Evolutionary conservation across 2,113 vertebrate genomes (phyloP).

Genomic region (Cebidichthys violaceus): DNA sequence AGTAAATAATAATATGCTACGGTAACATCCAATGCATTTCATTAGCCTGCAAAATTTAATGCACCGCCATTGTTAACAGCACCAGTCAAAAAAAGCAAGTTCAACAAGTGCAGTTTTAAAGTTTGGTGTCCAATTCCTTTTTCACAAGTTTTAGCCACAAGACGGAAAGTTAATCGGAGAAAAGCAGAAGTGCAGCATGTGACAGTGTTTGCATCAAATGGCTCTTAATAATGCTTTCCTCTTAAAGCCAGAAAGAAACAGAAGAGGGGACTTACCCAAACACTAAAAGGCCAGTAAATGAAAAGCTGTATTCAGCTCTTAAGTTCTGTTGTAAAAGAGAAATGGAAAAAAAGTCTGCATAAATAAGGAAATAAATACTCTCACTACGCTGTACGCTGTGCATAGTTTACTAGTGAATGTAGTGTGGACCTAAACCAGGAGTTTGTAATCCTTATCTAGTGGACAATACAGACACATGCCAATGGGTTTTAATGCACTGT

Average conservation of each 20-base stretch:
- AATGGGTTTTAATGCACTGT: constrained; percentile 34
- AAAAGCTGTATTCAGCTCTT: constrained; percentile 15
- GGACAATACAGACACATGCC: constrained; percentile 24
- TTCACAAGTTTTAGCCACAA: constrained; percentile 50
- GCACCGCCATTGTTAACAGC: constrained; percentile 13
- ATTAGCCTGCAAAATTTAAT: constrained; percentile 31
- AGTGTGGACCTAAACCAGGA: constrained; percentile 67
- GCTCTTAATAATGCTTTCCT: background rate
- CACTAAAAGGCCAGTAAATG: background rate
- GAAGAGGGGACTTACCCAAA: background rate
- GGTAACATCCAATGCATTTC: background rate
- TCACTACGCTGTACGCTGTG: constrained; percentile 44
- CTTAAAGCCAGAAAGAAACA: background rate
- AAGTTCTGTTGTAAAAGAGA: constrained; percentile 38
- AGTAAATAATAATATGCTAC: constrained; percentile 27
- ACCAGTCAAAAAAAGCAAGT: constrained; percentile 28
- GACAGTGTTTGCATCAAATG: constrained; percentile 38
- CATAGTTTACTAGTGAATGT: constrained; percentile 63
- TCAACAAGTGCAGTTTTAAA: constrained; percentile 13
- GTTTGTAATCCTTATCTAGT: constrained; percentile 25
- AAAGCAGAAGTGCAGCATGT: constrained; percentile 67
- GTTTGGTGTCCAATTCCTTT: constrained; percentile 27
- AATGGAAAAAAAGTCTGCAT: constrained; percentile 40
- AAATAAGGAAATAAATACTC: constrained; percentile 81
- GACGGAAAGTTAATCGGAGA: constrained; percentile 29